A percentile compares a stretch with the other conserved stretches of the same genome.
These are phyloP conservation scores for Sphenopsis melanotis DNA, from an alignment of 2,797 vertebrate genomes.

Conservation along the genomic window DNA sequence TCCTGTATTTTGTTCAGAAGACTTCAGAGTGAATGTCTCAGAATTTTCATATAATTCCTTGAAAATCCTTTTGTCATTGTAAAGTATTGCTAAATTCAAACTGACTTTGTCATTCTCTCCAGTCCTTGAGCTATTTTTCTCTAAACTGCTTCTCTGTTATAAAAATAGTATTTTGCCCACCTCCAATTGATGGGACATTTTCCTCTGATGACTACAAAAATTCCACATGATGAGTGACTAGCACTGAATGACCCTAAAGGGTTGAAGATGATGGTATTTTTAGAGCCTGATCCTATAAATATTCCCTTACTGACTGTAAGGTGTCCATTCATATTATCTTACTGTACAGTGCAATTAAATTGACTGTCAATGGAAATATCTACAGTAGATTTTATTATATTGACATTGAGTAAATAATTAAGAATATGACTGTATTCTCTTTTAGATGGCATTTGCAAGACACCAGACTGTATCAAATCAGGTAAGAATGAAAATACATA, in stretches of 20 bases:
- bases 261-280: neutral
- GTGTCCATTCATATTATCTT: neutral
- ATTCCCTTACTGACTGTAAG: neutral
- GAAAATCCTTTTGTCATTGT: neutral
- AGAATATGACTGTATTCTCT: neutral
- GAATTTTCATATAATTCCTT: neutral
- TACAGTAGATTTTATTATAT: neutral
- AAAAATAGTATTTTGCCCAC: neutral
- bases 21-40: neutral
- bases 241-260: neutral
- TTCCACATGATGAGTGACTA: neutral
- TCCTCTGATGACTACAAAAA: neutral
- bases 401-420: neutral
- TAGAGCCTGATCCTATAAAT: neutral
- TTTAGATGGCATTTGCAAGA: constrained; percentile 89
- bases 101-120: neutral
- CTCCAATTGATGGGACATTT: neutral
- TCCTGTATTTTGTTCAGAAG: neutral
- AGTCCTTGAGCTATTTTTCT: neutral
- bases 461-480: constrained; percentile 90
- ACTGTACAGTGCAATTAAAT: neutral
- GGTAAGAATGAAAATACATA: constrained; percentile 77
- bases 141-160: neutral
- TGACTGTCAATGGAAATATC: neutral
- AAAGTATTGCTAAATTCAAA: neutral